These are phyloP conservation scores for Brachyistius frenatus DNA, from an alignment of 2,113 vertebrate species.

Conservation along the genomic window DNA sequence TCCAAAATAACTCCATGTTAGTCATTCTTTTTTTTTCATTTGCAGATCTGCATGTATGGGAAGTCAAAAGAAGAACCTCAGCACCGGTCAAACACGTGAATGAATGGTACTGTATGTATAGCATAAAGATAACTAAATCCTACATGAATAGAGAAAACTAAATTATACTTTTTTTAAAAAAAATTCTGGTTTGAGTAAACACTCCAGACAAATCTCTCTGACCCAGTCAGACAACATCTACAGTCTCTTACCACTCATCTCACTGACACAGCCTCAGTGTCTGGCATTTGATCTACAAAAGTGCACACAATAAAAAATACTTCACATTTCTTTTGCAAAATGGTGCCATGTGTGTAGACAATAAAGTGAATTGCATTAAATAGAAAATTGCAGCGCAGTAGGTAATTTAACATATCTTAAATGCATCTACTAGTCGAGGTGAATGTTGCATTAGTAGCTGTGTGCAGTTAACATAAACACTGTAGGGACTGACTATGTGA, in stretches of 20 bases:
- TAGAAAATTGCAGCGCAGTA: conserved; percentile 20
- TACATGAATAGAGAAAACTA: neutral
- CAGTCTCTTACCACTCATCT: neutral
- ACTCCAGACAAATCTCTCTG: neutral
- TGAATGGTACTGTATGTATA: neutral
- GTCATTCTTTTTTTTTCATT: neutral
- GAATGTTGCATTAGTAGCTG: conserved; percentile 30
- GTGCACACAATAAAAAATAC: conserved; percentile 1
- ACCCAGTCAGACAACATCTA: neutral
- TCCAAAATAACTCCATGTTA: neutral
- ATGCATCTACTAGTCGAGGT: conserved; percentile 22
- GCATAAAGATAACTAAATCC: neutral
- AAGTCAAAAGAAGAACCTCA: conserved; percentile 1
- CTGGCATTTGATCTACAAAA: conserved; percentile 26
- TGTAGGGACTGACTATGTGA: conserved; percentile 9
- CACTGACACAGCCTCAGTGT: neutral
- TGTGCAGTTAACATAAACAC: conserved; percentile 23
- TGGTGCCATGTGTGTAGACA: conserved; percentile 54
- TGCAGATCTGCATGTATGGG: neutral
- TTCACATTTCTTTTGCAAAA: conserved; percentile 15
- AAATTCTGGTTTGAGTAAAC: neutral
- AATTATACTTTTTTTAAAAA: neutral
- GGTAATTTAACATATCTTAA: conserved; percentile 11
- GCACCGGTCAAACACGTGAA: neutral
- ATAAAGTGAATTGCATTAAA: conserved; percentile 17